Evolutionary conservation across 2,797 vertebrate genomes (phyloP), one percentile per base, ranked within the genome.

Genomic region (Eremophila alpestris): DNA sequence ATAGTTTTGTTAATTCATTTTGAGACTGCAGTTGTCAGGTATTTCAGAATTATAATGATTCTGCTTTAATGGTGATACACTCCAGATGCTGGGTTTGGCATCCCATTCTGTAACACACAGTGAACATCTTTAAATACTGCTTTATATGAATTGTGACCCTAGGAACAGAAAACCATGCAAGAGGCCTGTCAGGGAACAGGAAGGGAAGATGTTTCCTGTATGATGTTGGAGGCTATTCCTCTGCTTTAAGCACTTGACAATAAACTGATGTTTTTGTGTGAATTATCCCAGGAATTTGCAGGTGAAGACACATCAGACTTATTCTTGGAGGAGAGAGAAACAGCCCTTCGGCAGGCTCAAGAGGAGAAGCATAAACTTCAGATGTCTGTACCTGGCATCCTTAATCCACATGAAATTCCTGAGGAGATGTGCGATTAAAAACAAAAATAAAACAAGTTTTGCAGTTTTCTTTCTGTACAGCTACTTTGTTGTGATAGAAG

Each of bases 371-470:
- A 99, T 98, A 99, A 99, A 98, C 98, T 99, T 92, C 99, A 99
- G 97, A 99, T 99, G 99, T 99, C 99, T 29, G 99, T 99, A 91
- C 99, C 99, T 62, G 99, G 99, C 94, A 99, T 99, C 97, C 98
- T 99, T 91, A 99, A 99, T 98, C 99, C 99, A 97, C 99, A 99
- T 77, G 99, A 99, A 97, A 99, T 99, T 97, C 99, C 99, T 2
- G 99, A 99, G 98, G 99, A 99, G 98, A 99, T 99, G 99, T 99
- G 99, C 91, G 99, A 99, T 98, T 99, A 98, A 99, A 98, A 99
- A 97, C 48, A 97, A 74, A 76, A 80, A 96, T 92, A 97, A 97
- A 98, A 94, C 95, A 94, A 97, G 97, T 97, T 97, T 96, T 95
- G 96, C 97, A 86, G 96, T 96, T 97, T 97, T 96, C 95, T 95